These are phyloP conservation scores for Ichneumoninae sp. DNA, from an alignment of 2,888 invertebrate species.

Conservation along the genomic window DNA sequence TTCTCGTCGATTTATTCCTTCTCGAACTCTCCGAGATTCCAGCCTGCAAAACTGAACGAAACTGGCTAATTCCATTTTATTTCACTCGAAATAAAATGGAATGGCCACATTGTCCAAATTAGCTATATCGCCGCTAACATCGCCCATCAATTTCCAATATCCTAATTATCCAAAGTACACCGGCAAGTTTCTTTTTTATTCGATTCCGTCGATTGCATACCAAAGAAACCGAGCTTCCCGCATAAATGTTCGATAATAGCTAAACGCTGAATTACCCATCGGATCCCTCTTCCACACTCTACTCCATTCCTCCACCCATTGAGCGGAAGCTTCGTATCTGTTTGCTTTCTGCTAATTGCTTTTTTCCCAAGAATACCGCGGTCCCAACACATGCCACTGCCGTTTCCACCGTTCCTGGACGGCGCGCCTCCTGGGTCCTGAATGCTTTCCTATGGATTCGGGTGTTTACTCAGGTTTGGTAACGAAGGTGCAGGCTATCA, in stretches of 20 bases:
- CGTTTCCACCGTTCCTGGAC: conserved; percentile 6
- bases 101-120: not conserved
- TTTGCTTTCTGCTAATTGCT: conserved; percentile 27
- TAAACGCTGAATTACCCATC: not conserved
- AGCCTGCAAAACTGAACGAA: too few relatives aligned
- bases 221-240: not conserved
- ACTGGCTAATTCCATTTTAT: not conserved
- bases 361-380: conserved; percentile 3
- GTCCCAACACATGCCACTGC: too few relatives aligned
- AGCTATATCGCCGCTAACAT: not conserved
- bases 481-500: conserved; percentile 35
- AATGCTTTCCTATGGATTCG: conserved; percentile 29
- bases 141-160: not conserved
- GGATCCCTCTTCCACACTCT: not conserved
- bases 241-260: conserved; percentile 6
- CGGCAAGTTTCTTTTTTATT: not conserved
- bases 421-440: not conserved
- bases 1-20: too few relatives aligned
- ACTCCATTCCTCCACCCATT: not conserved
- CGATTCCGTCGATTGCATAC: not conserved
- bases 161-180: conserved; percentile 9
- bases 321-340: not conserved
- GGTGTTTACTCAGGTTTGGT: conserved; percentile 35
- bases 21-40: too few relatives aligned
- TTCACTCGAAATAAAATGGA: not conserved